Evolutionary conservation across 2,113 vertebrate genomes (phyloP).

Genomic region (Phocoena sinus): DNA sequence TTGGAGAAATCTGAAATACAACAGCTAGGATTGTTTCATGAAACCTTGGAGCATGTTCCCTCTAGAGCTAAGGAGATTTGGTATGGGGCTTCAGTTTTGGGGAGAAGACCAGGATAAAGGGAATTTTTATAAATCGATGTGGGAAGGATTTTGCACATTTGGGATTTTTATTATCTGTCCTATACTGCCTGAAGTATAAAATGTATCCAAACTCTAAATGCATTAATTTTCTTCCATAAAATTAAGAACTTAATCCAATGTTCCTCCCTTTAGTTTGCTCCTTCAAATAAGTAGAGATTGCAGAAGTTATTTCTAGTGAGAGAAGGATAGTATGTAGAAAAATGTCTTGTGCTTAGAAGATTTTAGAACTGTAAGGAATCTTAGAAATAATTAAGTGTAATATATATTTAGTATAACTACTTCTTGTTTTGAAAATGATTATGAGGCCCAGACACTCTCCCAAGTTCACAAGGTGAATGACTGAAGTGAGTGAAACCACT

Average conservation of each 20-base stretch:
- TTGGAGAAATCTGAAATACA: neutral
- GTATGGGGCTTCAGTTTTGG: neutral
- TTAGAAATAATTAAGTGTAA: neutral
- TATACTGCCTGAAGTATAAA: constrained; percentile 11
- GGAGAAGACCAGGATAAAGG: neutral
- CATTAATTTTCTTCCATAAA: neutral
- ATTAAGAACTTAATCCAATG: neutral
- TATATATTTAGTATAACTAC: neutral
- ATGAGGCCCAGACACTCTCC: neutral
- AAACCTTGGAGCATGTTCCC: neutral
- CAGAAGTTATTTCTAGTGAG: constrained; percentile 24
- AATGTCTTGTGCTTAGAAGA: neutral
- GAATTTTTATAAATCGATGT: neutral
- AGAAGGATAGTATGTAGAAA: constrained; percentile 25
- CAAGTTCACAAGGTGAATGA: neutral
- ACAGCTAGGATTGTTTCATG: neutral
- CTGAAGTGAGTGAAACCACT: neutral
- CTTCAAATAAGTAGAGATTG: neutral
- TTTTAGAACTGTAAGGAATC: constrained; percentile 18
- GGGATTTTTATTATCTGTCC: neutral
- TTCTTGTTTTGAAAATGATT: constrained; percentile 22
- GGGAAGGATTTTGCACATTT: neutral
- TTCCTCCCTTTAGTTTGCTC: neutral
- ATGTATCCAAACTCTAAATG: constrained; percentile 10
- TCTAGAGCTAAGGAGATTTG: neutral